Evolutionary conservation across 2,113 vertebrate species (phyloP).

Genomic region (Probosciger aterrimus): DNA sequence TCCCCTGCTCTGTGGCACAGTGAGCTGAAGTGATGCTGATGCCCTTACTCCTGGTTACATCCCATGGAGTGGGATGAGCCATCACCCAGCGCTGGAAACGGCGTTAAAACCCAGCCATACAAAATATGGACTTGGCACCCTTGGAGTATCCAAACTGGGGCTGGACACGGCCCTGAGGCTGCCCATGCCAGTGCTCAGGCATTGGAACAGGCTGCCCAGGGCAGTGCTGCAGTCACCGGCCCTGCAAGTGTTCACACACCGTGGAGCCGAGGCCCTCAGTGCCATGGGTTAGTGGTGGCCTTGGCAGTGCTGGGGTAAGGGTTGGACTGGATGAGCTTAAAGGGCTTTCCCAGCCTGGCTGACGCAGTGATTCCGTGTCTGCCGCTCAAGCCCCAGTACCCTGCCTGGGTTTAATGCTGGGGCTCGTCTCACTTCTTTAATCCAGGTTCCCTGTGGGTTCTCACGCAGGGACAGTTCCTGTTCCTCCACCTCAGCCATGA

Average conservation of each 20-base stretch:
- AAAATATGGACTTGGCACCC: rapidly evolving
- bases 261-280: neutral
- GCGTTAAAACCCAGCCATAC: neutral
- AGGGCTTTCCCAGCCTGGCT: neutral
- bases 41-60: neutral
- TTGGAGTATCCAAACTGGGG: rapidly evolving
- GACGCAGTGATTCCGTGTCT: too few species aligned
- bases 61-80: neutral
- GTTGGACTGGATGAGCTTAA: neutral
- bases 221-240: too few species aligned
- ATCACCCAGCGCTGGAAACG: neutral
- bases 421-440: slow-evolving; percentile 57
- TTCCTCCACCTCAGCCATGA: neutral
- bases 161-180: neutral
- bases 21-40: rapidly evolving
- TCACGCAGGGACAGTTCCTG: slow-evolving; percentile 52
- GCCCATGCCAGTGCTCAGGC: too few species aligned
- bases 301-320: neutral
- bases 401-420: slow-evolving; percentile 37
- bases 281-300: too few species aligned
- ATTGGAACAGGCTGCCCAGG: too few species aligned
- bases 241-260: too few species aligned
- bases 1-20: rapidly evolving
- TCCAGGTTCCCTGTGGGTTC: slow-evolving; percentile 50
- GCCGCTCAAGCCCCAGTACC: neutral